phyloP scores from a whole-genome alignment of 1,140 invertebrate genomes.

The Asobara japonica region DNA sequence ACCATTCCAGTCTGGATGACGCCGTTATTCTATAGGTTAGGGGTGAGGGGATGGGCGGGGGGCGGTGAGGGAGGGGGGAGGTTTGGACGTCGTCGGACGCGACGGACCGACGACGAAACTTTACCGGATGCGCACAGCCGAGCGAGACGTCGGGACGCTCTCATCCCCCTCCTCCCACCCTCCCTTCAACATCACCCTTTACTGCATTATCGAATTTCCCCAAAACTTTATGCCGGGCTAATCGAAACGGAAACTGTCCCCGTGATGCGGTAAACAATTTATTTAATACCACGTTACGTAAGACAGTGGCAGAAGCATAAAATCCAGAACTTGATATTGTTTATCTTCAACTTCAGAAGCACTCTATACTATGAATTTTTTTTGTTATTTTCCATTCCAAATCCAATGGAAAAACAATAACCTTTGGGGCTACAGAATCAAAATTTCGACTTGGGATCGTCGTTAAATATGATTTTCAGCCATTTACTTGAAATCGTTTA shows the following conservation, averaged over 20 bases:
- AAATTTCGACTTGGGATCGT: no score
- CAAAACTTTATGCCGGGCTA: constrained; percentile 33
- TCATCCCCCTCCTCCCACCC: neutral
- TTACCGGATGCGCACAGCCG: constrained; percentile 36
- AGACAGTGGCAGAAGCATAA: neutral
- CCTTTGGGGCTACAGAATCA: no score
- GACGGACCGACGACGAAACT: constrained; percentile 37
- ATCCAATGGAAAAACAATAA: no score
- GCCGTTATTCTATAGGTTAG: constrained; percentile 3
- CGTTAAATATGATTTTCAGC: no score
- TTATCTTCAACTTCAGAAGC: neutral
- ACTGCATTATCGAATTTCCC: constrained; percentile 36
- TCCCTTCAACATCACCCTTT: constrained; percentile 15
- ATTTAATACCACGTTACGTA: constrained; percentile 29
- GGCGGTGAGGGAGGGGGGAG: neutral
- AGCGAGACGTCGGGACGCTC: constrained; percentile 37
- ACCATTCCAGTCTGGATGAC: constrained; percentile 20
- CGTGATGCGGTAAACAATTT: constrained; percentile 34
- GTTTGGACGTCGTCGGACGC: constrained; percentile 33
- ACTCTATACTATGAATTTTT: neutral
- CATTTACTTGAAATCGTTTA: no score
- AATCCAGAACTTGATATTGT: neutral
- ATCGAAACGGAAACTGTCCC: constrained; percentile 35
- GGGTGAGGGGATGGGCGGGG: neutral
- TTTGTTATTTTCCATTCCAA: neutral